Percentiles rank a stretch among this genome's conserved stretches.
Evolutionary conservation across 2,113 vertebrate species (phyloP).

Genomic region (Alethe castanea): DNA sequence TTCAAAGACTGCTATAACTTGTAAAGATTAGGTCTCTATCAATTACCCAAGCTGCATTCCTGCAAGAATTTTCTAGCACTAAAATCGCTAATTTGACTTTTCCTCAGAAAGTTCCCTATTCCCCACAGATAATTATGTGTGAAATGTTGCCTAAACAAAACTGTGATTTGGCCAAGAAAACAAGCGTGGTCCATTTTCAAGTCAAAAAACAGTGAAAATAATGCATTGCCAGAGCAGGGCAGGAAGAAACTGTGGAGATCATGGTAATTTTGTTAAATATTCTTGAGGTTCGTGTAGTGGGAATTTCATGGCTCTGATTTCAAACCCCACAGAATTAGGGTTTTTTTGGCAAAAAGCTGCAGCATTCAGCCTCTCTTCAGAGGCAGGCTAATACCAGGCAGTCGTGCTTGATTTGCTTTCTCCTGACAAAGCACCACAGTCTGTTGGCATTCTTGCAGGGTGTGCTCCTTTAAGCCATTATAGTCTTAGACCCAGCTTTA

Average conservation of each 20-base stretch:
- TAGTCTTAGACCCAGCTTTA: not conserved
- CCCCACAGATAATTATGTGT: constrained; percentile 51
- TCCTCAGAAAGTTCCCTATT: constrained; percentile 20
- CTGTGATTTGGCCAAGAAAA: constrained; percentile 20
- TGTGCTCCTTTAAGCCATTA: not conserved
- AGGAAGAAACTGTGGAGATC: not conserved
- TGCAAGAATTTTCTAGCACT: constrained; percentile 23
- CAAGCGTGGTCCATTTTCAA: not conserved
- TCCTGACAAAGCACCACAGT: not conserved
- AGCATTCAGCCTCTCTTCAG: not conserved
- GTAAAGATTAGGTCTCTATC: constrained; percentile 39
- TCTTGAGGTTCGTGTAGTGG: not conserved
- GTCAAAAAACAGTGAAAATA: not conserved
- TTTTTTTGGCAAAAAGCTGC: not conserved
- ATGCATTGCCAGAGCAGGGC: not conserved
- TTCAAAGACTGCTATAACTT: constrained; percentile 65
- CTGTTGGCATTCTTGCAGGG: not conserved
- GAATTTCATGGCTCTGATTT: not conserved
- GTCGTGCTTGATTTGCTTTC: not conserved
- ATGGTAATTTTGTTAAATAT: not conserved
- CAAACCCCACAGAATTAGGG: not conserved
- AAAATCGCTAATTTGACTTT: constrained; percentile 56
- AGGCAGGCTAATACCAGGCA: not conserved
- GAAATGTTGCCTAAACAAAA: constrained; percentile 52
- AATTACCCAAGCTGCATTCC: constrained; percentile 39